Evolutionary conservation across 2,797 vertebrate species (phyloP).

Genomic region (Pseudomugil gertrudae): DNA sequence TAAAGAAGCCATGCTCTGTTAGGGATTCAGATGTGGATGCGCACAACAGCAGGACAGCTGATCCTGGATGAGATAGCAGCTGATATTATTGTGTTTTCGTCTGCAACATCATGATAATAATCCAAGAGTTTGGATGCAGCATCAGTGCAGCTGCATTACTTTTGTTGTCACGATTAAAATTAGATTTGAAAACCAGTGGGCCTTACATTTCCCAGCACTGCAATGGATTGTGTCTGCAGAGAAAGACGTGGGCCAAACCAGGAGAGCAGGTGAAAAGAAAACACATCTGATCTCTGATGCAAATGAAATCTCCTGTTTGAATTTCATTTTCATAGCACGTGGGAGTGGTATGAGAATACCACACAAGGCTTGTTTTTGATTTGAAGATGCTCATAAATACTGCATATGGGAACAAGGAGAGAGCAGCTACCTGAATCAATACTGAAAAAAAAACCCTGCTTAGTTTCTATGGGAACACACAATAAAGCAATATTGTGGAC

Average conservation of each 20-base stretch:
- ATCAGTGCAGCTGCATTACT: conserved; percentile 25
- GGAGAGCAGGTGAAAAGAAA: conserved; percentile 21
- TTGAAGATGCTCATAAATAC: conserved; percentile 41
- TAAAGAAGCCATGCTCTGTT: neutral
- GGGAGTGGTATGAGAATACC: conserved; percentile 27
- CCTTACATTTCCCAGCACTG: conserved; percentile 8
- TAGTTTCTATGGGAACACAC: conserved; percentile 68
- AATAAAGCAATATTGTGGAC: neutral
- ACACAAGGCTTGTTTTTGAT: conserved; percentile 33
- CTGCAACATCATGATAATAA: conserved; percentile 26
- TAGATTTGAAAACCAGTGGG: conserved; percentile 51
- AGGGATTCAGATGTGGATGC: conserved; percentile 9
- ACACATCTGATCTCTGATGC: conserved; percentile 40
- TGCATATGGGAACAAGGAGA: conserved; percentile 24
- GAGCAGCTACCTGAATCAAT: conserved; percentile 39
- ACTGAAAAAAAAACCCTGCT: conserved; percentile 31
- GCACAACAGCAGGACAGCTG: neutral
- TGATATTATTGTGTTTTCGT: conserved; percentile 23
- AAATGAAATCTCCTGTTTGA: conserved; percentile 56
- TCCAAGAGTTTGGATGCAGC: conserved; percentile 31
- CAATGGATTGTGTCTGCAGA: conserved; percentile 18
- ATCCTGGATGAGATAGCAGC: conserved; percentile 13
- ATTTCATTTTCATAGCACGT: conserved; percentile 51
- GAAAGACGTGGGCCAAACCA: conserved; percentile 15
- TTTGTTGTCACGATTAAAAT: conserved; percentile 51